Evolutionary conservation across 2,113 vertebrate genomes (phyloP).

Genomic region (Brienomyrus brachyistius): DNA sequence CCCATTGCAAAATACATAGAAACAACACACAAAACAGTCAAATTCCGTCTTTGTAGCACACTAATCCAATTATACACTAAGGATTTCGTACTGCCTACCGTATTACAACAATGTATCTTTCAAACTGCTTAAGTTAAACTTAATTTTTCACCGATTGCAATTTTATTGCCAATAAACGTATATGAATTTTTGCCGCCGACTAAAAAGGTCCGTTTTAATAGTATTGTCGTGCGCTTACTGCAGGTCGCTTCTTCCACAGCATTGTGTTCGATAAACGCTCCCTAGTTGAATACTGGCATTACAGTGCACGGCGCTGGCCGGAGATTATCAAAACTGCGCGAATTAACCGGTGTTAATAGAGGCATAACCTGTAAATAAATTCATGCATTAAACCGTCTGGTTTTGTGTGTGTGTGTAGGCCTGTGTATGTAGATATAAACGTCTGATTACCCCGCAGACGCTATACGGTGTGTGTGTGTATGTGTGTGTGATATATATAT

Average conservation of each 20-base stretch:
- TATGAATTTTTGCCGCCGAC: neutral
- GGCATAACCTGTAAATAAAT: neutral
- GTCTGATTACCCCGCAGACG: neutral
- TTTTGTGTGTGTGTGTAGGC: neutral
- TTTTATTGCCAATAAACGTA: neutral
- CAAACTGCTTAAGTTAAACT: constrained; percentile 1
- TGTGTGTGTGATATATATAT: no score
- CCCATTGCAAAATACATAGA: constrained; percentile 1
- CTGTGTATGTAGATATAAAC: neutral
- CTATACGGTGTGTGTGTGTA: neutral
- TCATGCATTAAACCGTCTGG: neutral
- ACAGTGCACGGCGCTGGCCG: neutral
- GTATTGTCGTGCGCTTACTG: neutral
- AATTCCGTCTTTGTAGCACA: constrained; percentile 4
- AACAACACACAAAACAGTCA: constrained; percentile 13
- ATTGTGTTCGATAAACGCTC: neutral
- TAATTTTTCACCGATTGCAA: no score
- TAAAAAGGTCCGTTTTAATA: neutral
- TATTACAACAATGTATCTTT: neutral
- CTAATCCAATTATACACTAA: constrained; percentile 24
- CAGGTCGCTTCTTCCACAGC: neutral
- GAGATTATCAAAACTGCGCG: neutral
- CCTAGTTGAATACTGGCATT: neutral
- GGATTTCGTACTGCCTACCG: neutral
- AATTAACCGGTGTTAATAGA: neutral